Evolutionary conservation across 2,113 vertebrate species (phyloP).

Genomic region (Conger conger): DNA sequence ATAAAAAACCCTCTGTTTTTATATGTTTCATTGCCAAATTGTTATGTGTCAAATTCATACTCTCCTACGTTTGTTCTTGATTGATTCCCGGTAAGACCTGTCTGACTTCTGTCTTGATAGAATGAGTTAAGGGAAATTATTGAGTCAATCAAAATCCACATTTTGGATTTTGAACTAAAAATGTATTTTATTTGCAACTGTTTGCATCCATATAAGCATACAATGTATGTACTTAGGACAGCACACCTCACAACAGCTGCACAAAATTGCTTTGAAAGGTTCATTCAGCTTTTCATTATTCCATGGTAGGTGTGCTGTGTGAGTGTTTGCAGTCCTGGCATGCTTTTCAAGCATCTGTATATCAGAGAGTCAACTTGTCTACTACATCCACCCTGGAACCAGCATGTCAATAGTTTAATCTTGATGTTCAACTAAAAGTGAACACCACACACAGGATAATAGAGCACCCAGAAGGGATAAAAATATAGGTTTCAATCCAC

Average conservation of each 20-base stretch:
- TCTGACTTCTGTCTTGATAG: no score
- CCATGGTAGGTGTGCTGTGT: background rate
- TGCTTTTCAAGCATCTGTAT: slow-evolving; percentile 30
- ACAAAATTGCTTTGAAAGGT: background rate
- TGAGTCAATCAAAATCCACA: background rate
- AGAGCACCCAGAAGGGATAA: background rate
- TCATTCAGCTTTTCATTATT: slow-evolving; percentile 22
- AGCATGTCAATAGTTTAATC: slow-evolving; percentile 5
- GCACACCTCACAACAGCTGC: background rate
- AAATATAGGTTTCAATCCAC: background rate
- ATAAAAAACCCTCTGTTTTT: no score
- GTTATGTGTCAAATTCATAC: no score
- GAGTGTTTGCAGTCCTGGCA: slow-evolving; percentile 15
- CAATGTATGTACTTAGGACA: background rate
- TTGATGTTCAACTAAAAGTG: background rate
- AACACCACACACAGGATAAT: background rate
- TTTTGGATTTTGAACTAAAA: background rate
- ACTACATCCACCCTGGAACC: slow-evolving; percentile 8
- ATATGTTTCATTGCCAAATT: no score
- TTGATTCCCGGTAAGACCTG: no score
- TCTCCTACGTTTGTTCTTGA: no score
- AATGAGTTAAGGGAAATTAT: background rate
- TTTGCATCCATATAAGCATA: background rate
- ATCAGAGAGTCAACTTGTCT: background rate
- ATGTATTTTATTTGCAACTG: background rate